Percentiles rank a stretch among this genome's conserved stretches.
Conservation (phyloP, 2,113 vertebrate species). For the Amphiprion percula region DNA sequence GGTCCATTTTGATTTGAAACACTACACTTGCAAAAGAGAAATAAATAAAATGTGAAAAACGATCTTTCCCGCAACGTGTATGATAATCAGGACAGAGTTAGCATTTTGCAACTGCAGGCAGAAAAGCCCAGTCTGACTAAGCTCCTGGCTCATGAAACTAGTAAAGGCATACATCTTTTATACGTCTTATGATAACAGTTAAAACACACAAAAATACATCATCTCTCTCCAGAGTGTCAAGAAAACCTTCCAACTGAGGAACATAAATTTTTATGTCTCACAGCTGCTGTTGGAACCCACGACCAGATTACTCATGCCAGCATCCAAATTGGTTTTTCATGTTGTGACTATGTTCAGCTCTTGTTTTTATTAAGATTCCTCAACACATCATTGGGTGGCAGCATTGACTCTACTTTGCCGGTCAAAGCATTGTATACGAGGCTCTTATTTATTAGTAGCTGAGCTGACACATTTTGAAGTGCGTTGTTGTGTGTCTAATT, state of each 20-base stretch:
- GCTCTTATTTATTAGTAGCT: neutral
- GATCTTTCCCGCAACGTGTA: conserved; percentile 49
- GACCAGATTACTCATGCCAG: conserved; percentile 8
- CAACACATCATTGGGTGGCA: conserved; percentile 42
- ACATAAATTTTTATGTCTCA: conserved; percentile 13
- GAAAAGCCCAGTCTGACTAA: conserved; percentile 49
- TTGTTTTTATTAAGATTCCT: conserved; percentile 5
- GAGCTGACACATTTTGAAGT: too few relatives aligned
- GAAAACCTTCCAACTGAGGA: neutral
- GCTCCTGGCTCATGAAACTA: conserved; percentile 17
- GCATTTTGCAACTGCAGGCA: conserved; percentile 65
- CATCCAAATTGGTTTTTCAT: neutral
- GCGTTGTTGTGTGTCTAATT: too few relatives aligned
- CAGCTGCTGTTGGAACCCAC: neutral
- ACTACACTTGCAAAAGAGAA: conserved; percentile 28
- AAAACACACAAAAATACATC: conserved; percentile 29
- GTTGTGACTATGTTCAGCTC: neutral
- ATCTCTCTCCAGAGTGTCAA: conserved; percentile 23
- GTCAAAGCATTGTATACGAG: neutral
- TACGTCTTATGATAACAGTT: conserved; percentile 17
- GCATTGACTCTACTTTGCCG: conserved; percentile 35
- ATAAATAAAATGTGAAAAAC: conserved; percentile 69
- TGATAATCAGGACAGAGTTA: conserved; percentile 64
- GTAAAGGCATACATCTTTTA: conserved; percentile 29
- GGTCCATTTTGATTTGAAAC: conserved; percentile 63